Conservation (phyloP, 2,113 vertebrate species). For the Alexandromys fortis region DNA sequence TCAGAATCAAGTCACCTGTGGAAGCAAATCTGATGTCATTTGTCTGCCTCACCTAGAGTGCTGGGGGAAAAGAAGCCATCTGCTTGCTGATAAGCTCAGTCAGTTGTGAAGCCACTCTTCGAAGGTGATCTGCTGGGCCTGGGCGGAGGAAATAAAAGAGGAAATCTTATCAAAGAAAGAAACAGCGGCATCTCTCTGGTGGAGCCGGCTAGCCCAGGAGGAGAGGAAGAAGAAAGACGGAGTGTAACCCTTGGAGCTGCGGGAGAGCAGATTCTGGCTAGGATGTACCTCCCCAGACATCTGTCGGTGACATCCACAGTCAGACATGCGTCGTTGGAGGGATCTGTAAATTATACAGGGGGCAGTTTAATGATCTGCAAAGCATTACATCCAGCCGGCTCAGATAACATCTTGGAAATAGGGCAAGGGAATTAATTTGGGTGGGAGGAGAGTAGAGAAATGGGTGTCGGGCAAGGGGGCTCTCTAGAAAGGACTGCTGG, state of each 20-base stretch:
- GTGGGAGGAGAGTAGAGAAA: neutral
- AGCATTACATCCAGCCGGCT: constrained; percentile 50
- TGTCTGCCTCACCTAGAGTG: neutral
- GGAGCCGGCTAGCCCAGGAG: constrained; percentile 63
- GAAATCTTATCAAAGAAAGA: constrained; percentile 54
- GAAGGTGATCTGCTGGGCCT: constrained; percentile 25
- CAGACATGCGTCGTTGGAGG: constrained; percentile 65
- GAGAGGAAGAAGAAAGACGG: constrained; percentile 61
- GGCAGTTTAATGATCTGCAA: constrained; percentile 71
- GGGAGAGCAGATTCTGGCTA: constrained; percentile 59
- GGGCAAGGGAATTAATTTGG: constrained; percentile 56
- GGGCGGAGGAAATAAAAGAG: constrained; percentile 62
- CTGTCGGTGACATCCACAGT: constrained; percentile 72
- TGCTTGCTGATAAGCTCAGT: constrained; percentile 1
- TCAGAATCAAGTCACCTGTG: neutral
- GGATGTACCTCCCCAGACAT: constrained; percentile 70
- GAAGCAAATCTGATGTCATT: constrained; percentile 19
- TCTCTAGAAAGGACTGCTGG: neutral
- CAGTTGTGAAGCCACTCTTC: constrained; percentile 41
- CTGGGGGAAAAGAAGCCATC: neutral
- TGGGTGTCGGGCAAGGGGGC: neutral
- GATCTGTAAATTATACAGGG: constrained; percentile 65
- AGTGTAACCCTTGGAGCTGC: constrained; percentile 54
- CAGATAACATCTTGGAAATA: constrained; percentile 54
- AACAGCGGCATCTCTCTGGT: constrained; percentile 47